A percentile compares a stretch with the other conserved stretches of the same genome.
phyloP scores from a whole-genome alignment of 2,888 invertebrate genomes.

The Conops quadrifasciatus region DNA sequence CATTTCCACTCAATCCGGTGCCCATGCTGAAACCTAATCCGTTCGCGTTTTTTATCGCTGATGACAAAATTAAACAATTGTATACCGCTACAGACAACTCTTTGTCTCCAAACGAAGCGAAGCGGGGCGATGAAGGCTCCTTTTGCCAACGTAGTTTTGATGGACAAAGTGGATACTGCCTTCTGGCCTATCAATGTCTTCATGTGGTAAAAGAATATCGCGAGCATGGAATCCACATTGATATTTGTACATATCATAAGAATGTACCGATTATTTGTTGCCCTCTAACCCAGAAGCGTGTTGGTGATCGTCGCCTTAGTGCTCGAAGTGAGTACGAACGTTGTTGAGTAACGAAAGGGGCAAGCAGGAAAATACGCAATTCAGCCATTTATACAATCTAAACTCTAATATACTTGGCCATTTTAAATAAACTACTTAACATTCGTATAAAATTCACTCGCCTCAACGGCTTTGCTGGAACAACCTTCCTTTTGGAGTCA shows the following conservation, averaged over 20 bases:
- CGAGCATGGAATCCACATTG: conserved; percentile 55
- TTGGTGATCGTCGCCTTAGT: conserved; percentile 55
- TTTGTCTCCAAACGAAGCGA: conserved; percentile 17
- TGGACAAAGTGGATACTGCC: conserved; percentile 60
- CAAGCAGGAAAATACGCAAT: not conserved
- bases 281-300: conserved; percentile 56
- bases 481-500: not conserved
- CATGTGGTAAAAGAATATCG: conserved; percentile 60
- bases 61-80: too few species aligned
- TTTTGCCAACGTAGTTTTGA: conserved; percentile 61
- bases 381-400: too few species aligned
- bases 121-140: conserved; percentile 53
- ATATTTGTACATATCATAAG: conserved; percentile 53
- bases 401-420: too few species aligned
- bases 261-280: conserved; percentile 64
- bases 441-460: too few species aligned
- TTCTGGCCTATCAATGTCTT: conserved; percentile 58
- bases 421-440: too few species aligned
- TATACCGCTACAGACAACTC: not conserved
- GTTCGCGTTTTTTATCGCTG: conserved; percentile 7
- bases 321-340: conserved; percentile 53
- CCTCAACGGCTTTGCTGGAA: too few species aligned
- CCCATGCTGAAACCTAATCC: conserved; percentile 36
- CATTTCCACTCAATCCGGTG: conserved; percentile 31
- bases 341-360: too few species aligned